phyloP scores from a whole-genome alignment of 2,113 vertebrate species.

The Eudorcas thomsonii region DNA sequence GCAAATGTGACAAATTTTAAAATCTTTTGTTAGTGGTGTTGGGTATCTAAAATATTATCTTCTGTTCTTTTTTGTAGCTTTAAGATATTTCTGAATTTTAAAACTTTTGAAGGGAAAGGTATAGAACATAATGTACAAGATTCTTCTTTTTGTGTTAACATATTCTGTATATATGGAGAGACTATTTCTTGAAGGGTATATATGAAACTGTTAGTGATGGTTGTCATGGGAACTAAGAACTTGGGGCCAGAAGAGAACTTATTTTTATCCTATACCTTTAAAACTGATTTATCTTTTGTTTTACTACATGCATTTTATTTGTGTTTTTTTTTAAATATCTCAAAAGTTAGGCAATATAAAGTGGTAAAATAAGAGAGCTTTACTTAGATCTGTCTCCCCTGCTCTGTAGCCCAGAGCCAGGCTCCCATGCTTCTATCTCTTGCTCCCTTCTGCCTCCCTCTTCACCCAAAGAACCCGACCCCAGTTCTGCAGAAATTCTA shows the following conservation, averaged over 20 bases:
- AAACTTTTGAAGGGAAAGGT: not conserved
- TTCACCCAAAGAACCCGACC: not conserved
- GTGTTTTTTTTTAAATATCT: not conserved
- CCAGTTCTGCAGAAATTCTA: not conserved
- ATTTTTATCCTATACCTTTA: not conserved
- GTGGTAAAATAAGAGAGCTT: not conserved
- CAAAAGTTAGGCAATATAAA: not conserved
- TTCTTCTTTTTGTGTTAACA: not conserved
- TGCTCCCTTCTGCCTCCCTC: not conserved
- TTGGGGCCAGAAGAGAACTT: not conserved
- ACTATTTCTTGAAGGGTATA: not conserved
- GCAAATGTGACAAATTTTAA: not conserved
- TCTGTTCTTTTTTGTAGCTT: not conserved
- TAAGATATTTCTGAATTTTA: not conserved
- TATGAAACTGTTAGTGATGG: not conserved
- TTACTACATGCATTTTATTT: not conserved
- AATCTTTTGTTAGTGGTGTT: not conserved
- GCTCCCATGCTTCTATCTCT: not conserved
- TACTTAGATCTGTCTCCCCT: not conserved
- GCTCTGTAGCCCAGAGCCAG: not conserved
- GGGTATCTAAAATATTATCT: not conserved
- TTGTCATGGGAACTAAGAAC: not conserved
- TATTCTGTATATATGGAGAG: not conserved
- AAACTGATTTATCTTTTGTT: not conserved
- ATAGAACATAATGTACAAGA: not conserved